Evolutionary conservation across 2,888 invertebrate species (phyloP), one percentile per base, ranked within the genome.

Genomic region (Microctonus aethiopoides): DNA sequence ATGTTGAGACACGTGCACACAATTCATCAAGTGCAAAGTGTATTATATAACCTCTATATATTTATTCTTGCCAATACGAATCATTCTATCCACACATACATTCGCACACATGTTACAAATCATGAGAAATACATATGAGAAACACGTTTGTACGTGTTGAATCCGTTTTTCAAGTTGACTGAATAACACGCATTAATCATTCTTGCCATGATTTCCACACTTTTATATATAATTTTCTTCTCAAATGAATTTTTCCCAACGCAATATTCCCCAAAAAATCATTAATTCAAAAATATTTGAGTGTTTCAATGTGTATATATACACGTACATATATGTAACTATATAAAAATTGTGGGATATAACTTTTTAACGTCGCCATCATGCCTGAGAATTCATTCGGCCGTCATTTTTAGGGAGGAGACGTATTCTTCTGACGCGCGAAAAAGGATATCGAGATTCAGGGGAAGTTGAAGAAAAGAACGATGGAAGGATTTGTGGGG

Each of bases 1-100:
- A 2, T 79, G 78, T 72, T 75, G 29, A 77, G 84, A 75, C 85
- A 86, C 85, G 86, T 86, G 86, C 84, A 75, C 81, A 80, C 85
- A 78, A 85, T 86, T 86, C 84, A 84, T 86, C 86, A 85, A 84
- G 84, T 81, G 76, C 59, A 62, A 68, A 62, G 46, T 46, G 46
- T 46, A 20, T 46, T 46, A 46, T 10, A 36, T n/a, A 39, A 39
- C 39, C n/a, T n/a, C n/a, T 39, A 46, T 46, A 9, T 29, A 3
- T 29, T 7, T 41, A 46, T 56, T 32, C 51, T 26, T 67, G 36
- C 60, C 62, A 59, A 56, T 41, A 61, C 67, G 72, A 71, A 65
- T 68, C 70, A 69, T 65, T 70, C 64, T 5, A n/a, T n/a, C n/a
- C 16, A n/a, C 41, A n/a, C 13, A 16, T 39, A 39, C 41, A 41